Evolutionary conservation across 2,113 vertebrate species (phyloP).

Genomic region (Eurystomus gularis): DNA sequence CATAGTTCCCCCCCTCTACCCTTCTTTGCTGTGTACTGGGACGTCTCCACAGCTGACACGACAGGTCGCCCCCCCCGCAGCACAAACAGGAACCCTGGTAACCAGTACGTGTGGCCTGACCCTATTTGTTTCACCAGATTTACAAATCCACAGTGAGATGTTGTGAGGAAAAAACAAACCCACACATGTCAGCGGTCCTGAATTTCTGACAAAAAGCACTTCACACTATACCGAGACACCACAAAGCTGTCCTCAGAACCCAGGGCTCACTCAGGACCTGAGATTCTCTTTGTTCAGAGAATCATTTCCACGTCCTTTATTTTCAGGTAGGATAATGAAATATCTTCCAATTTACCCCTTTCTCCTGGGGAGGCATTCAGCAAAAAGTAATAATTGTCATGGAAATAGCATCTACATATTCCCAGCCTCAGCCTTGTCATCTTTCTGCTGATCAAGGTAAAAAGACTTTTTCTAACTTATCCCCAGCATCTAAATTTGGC

Average conservation of each 20-base stretch:
- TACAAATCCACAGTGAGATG: neutral
- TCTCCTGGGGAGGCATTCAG: neutral
- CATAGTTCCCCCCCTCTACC: neutral
- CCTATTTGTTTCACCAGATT: neutral
- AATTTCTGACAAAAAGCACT: neutral
- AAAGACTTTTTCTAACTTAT: neutral
- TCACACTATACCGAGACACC: neutral
- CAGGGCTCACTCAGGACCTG: neutral
- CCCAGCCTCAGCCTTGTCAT: neutral
- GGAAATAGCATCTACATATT: neutral
- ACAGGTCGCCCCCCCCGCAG: no score
- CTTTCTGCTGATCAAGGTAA: neutral
- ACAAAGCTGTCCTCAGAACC: neutral
- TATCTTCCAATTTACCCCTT: neutral
- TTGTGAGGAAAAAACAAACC: neutral
- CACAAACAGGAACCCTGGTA: neutral
- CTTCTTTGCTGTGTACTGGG: neutral
- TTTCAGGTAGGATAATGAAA: neutral
- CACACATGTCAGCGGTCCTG: rapidly evolving
- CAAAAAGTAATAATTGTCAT: neutral
- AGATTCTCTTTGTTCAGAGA: neutral
- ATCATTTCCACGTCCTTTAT: neutral
- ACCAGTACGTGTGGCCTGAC: neutral
- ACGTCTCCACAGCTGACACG: neutral
- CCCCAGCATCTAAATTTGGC: neutral